phyloP scores from a whole-genome alignment of 2,888 invertebrate genomes.

The Erebia palarica region DNA sequence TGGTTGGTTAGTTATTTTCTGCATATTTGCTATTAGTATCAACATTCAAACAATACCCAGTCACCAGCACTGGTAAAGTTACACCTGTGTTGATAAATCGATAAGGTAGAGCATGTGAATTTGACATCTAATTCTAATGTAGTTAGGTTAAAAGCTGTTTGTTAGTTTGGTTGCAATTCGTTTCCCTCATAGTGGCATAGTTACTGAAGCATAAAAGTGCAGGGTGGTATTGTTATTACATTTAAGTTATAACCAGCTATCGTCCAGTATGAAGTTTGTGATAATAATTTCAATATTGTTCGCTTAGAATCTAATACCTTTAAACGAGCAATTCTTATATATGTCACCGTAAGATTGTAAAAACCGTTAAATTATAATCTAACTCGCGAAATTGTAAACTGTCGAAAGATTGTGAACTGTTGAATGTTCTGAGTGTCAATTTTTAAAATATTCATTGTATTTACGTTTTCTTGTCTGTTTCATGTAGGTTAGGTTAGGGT shows the following conservation, averaged over 20 bases:
- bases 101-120: constrained; percentile 38
- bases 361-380: too few species aligned
- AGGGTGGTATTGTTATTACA: constrained; percentile 28
- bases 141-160: constrained; percentile 12
- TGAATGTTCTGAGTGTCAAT: too few species aligned
- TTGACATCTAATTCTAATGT: constrained; percentile 16
- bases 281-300: not conserved
- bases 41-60: constrained; percentile 20
- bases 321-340: too few species aligned
- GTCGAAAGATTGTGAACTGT: too few species aligned
- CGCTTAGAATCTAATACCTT: too few species aligned
- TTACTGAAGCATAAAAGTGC: constrained; percentile 32
- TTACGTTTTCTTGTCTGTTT: too few species aligned
- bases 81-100: constrained; percentile 46
- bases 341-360: too few species aligned
- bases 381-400: too few species aligned
- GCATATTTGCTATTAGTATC: not conserved
- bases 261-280: not conserved
- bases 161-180: not conserved
- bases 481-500: too few species aligned
- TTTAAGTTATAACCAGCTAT: not conserved
- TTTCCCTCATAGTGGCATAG: constrained; percentile 25
- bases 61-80: constrained; percentile 45
- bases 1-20: constrained; percentile 1
- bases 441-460: too few species aligned